A percentile compares a stretch with the other conserved stretches of the same genome.
phyloP scores from a whole-genome alignment of 2,797 vertebrate species.

The Rousettus madagascariensis region DNA sequence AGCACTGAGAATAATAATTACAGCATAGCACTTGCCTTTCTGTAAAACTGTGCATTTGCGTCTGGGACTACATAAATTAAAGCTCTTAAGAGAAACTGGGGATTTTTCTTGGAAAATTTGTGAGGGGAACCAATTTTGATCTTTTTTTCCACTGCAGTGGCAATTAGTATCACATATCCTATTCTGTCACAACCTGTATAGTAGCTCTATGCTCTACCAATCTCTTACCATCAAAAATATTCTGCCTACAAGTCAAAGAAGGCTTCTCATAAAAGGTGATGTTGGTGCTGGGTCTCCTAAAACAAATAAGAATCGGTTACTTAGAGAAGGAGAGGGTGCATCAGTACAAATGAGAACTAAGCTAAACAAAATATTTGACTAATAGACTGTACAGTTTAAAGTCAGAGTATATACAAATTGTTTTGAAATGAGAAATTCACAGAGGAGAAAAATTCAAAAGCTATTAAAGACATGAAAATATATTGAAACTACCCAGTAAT shows the following conservation, averaged over 20 bases:
- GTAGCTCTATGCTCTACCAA: not conserved
- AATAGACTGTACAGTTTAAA: not conserved
- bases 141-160: not conserved
- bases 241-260: not conserved
- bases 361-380: not conserved
- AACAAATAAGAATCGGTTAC: not conserved
- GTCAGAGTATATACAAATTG: not conserved
- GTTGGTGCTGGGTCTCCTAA: not conserved
- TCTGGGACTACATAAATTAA: not conserved
- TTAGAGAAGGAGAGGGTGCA: not conserved
- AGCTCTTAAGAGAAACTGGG: slow-evolving; percentile 36
- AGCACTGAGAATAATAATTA: slow-evolving; percentile 11
- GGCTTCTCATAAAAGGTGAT: not conserved
- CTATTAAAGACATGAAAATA: not conserved
- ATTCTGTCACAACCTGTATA: not conserved
- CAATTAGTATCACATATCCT: not conserved
- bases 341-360: not conserved
- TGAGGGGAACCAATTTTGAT: not conserved
- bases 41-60: slow-evolving; percentile 4
- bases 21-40: not conserved
- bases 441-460: not conserved
- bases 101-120: slow-evolving; percentile 7
- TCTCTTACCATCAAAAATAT: not conserved
- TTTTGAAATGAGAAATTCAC: not conserved
- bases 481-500: not conserved